phyloP scores from a whole-genome alignment of 2,113 vertebrate genomes.

The Machaerirhynchus nigripectus region DNA sequence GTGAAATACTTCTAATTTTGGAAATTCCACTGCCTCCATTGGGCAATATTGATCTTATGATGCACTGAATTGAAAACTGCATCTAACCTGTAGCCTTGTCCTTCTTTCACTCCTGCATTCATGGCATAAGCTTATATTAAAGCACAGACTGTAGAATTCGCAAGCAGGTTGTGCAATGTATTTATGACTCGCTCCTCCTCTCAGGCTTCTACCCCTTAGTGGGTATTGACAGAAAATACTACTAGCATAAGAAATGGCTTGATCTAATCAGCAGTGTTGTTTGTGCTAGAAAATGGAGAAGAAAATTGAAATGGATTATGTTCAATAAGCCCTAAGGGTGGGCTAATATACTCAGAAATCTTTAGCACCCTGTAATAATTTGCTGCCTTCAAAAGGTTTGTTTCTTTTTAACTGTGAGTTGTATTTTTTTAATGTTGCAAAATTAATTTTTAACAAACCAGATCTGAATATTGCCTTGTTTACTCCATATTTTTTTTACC shows the following conservation, averaged over 20 bases:
- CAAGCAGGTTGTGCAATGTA: background rate
- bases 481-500: background rate
- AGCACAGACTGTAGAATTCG: slow-evolving; percentile 28
- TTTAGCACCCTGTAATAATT: slow-evolving; percentile 61
- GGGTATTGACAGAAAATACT: slow-evolving; percentile 27
- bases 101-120: slow-evolving; percentile 8
- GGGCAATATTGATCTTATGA: background rate
- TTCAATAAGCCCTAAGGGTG: slow-evolving; percentile 42
- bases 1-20: background rate
- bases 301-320: slow-evolving; percentile 4
- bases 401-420: background rate
- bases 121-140: slow-evolving; percentile 45
- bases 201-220: slow-evolving; percentile 14
- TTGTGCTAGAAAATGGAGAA: slow-evolving; percentile 40
- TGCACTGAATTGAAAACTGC: background rate
- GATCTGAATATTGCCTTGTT: background rate
- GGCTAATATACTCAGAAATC: slow-evolving; percentile 44
- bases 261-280: slow-evolving; percentile 46
- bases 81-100: background rate
- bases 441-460: slow-evolving; percentile 40
- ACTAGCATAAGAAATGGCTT: slow-evolving; percentile 59
- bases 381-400: slow-evolving; percentile 20
- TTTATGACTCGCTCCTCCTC: background rate
- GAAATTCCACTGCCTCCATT: background rate
- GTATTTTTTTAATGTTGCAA: background rate